A percentile compares a stretch with the other conserved stretches of the same genome.
phyloP scores from a whole-genome alignment of 2,888 invertebrate species.

The Acronicta alni region DNA sequence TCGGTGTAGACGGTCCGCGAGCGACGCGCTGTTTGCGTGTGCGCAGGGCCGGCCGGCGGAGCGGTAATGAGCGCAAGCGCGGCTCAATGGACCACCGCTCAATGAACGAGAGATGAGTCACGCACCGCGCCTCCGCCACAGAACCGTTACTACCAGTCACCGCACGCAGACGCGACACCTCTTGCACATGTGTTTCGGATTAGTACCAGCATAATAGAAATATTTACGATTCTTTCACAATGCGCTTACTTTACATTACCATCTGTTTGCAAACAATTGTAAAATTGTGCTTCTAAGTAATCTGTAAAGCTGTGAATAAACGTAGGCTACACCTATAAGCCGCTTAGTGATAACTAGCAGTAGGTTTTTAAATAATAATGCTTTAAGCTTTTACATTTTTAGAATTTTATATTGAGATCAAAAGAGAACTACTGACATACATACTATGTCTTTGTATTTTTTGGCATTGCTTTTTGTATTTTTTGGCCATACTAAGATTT shows the following conservation, averaged over 20 bases:
- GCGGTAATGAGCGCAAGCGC: conserved; percentile 87
- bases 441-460: too few relatives aligned
- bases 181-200: conserved; percentile 73
- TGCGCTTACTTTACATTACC: conserved; percentile 40
- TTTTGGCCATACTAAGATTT: too few relatives aligned
- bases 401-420: not conserved
- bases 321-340: conserved; percentile 14
- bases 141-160: conserved; percentile 77
- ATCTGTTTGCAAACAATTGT: conserved; percentile 67
- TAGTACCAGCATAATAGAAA: conserved; percentile 62
- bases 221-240: conserved; percentile 40
- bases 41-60: conserved; percentile 88
- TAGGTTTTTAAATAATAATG: not conserved
- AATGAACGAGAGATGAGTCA: conserved; percentile 85
- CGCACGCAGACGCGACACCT: conserved; percentile 75
- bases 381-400: not conserved
- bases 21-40: conserved; percentile 85
- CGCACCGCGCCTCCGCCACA: conserved; percentile 84
- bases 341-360: conserved; percentile 22
- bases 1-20: conserved; percentile 78
- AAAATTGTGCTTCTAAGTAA: conserved; percentile 40
- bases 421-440: too few relatives aligned
- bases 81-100: conserved; percentile 85
- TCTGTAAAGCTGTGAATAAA: conserved; percentile 10
- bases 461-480: too few relatives aligned